Evolutionary conservation across 2,113 vertebrate genomes (phyloP), one percentile per base, ranked within the genome.

Genomic region (Callopanchax toddi): DNA sequence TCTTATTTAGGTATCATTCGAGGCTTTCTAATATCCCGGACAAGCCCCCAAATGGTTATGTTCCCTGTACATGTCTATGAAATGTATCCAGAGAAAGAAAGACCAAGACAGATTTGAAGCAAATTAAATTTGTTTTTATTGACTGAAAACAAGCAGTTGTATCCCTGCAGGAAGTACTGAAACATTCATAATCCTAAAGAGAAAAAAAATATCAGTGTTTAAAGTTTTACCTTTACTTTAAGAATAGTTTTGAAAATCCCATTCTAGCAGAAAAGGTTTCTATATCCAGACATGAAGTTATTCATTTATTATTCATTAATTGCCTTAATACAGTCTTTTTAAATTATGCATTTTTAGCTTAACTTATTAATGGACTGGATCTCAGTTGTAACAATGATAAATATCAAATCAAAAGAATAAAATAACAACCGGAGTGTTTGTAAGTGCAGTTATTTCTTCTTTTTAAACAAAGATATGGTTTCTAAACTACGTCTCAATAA

Each of bases 311-410:
- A 52, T 72, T 78, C 60, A 68, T 60, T 22, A 59, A 43, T 20
- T 39, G 23, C 16, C 61, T 71, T 53, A 70, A 53, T 53, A 29
- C 40, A 22, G 3, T 22, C 43, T 37, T 48, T 44, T 29, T n/a
- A n/a, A 79, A 62, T 58, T 20, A 61, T 65, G 55, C 52, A 57
- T 51, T 17, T 39, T 37, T 25, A 56, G 37, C 39, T 44, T 74
- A 21, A 67, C 37, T 74, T 74, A 62, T 67, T 74, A 74, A 74
- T 74, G 48, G n/a, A 37, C 23, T 10, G 16, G 48, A 22, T 48
- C 36, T 71, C 48, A n/a, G 11, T 50, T 32, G 29, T 60, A 55
- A 70, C 60, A 64, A 34, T 59, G 51, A 65, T 60, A 66, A 66
- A 60, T 60, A 55, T 49, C 26, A 60, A 59, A 67, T 67, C 45